Percentiles rank a stretch among this genome's conserved stretches.
These are phyloP conservation scores for Clepsis dumicolana DNA, from an alignment of 2,888 invertebrate species.

Conservation along the genomic window DNA sequence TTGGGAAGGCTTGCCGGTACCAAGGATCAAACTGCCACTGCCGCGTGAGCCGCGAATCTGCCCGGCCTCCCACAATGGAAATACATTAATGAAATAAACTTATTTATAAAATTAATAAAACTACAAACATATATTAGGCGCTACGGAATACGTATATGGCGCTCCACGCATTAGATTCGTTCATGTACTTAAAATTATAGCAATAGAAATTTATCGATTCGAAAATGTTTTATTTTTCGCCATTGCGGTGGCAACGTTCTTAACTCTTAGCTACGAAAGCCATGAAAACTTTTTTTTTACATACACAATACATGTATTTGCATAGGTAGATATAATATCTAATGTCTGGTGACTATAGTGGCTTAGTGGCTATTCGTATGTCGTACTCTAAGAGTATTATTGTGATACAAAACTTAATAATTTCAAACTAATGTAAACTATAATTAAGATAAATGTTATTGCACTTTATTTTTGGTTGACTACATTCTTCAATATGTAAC, in stretches of 20 bases:
- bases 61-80: conserved; percentile 48
- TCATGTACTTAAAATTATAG: background rate
- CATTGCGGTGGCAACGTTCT: background rate
- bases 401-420: conserved; percentile 1
- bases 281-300: background rate
- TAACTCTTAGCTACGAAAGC: background rate
- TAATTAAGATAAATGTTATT: background rate
- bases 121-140: background rate
- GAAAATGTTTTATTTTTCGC: background rate
- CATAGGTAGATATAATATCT: too few species aligned
- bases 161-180: background rate
- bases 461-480: background rate
- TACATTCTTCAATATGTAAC: background rate
- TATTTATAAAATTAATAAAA: background rate
- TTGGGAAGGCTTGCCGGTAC: conserved; percentile 86
- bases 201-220: background rate
- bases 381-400: background rate
- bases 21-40: conserved; percentile 80
- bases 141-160: background rate
- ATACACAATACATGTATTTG: too few species aligned
- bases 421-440: background rate
- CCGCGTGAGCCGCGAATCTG: conserved; percentile 73
- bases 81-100: conserved; percentile 31
- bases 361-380: too few species aligned
- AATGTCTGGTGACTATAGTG: too few species aligned